Base-by-base conservation (phyloP, 2,113 vertebrate genomes). In the Chaetops frenatus region DNA sequence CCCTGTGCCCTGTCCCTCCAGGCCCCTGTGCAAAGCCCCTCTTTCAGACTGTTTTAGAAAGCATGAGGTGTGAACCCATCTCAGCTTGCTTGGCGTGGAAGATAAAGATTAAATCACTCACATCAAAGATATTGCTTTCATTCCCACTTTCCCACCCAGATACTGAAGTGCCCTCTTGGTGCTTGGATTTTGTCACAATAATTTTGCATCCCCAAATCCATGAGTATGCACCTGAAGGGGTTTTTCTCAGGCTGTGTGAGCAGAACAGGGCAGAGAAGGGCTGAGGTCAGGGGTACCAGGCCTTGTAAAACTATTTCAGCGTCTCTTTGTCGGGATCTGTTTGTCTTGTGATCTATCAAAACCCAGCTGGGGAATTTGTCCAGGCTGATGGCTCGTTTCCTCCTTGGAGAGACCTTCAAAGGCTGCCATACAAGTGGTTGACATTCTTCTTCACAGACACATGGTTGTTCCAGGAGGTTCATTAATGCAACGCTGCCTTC, bases 51-150 rank as follows among this genome's bases (percentile, higher is more conserved):
- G 4, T 19, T 78, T 53, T 5, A 18, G 47, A 45, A 64, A 42
- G 5, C 14, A 2, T 2, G 57, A 33, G 31, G 16, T 3, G 10
- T 35, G 21, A 72, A 54, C 29, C 66, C 69, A 90, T 53, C 62
- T 62, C 93, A 83, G 94, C 89, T 85, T 94, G 78, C 88, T 96
- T 86, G 84, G 44, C 22, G 31, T 93, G 83, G 89, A 80, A 96
- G 88, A 81, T 83, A 80, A 96, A 44, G 65, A 96, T 74, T 62
- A 38, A 28, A 51, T 92, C 22, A 3, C 40, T 77, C 33, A 15
- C 31, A 9, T 9, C 16, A 42, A 23, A 21, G 6, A 22, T 19
- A 5, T 33, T 71, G 4, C 12, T 42, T 71, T 86, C 66, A 79
- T 18, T 1, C 0, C 24, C 25, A 47, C 40, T 61, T 65, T 47